Percentiles rank a stretch among this genome's conserved stretches.
phyloP scores from a whole-genome alignment of 2,888 invertebrate genomes.

The Mylabris sibirica region DNA sequence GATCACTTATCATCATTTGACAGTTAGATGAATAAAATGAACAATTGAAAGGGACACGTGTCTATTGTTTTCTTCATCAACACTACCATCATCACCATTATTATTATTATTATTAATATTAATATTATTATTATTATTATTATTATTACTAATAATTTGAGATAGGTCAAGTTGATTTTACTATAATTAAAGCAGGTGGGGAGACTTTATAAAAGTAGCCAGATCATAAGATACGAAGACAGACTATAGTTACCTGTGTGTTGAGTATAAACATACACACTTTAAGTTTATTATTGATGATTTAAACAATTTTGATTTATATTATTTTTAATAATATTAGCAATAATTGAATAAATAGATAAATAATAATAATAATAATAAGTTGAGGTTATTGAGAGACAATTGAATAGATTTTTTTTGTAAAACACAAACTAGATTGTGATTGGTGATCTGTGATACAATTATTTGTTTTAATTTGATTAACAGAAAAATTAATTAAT shows the following conservation, averaged over 20 bases:
- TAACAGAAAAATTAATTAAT: neutral
- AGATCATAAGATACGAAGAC: constrained; percentile 13
- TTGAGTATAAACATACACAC: constrained; percentile 16
- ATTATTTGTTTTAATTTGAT: neutral
- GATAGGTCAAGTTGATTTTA: constrained; percentile 31
- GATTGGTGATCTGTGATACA: constrained; percentile 11
- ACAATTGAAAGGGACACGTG: neutral
- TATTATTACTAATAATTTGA: neutral
- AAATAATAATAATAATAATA: neutral
- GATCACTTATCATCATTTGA: neutral
- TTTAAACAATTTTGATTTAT: neutral
- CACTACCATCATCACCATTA: no score
- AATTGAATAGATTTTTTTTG: neutral
- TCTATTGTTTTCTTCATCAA: neutral
- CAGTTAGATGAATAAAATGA: neutral
- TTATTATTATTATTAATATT: no score
- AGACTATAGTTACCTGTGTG: neutral
- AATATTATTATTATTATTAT: no score
- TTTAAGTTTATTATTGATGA: constrained; percentile 18
- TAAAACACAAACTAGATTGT: neutral
- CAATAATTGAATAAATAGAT: neutral
- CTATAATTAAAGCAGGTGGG: constrained; percentile 23
- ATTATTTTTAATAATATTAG: neutral
- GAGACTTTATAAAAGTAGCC: constrained; percentile 30
- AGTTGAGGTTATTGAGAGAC: neutral